Evolutionary conservation across 2,113 vertebrate genomes (phyloP).

Genomic region (Strix aluco): DNA sequence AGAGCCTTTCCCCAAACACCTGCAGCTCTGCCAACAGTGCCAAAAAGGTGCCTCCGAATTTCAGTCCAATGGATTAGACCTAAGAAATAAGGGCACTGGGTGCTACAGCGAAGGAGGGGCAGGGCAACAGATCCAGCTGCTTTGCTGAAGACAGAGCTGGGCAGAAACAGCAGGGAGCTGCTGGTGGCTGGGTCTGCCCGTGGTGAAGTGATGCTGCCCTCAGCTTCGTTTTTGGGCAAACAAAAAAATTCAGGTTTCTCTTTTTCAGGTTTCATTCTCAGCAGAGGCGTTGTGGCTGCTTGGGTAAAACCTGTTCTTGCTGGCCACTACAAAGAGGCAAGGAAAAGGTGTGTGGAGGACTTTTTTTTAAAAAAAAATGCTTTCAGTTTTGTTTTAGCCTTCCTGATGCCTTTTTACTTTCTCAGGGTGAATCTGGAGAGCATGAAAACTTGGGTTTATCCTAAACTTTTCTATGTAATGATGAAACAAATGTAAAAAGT

Average conservation of each 20-base stretch:
- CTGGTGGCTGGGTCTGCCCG: neutral
- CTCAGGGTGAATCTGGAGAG: neutral
- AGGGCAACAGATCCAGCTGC: fast-evolving
- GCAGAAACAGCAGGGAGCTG: neutral
- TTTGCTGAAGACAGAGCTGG: neutral
- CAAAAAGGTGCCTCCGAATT: neutral
- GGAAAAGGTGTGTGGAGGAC: neutral
- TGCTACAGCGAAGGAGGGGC: neutral
- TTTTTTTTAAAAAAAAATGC: neutral
- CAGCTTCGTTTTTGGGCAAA: fast-evolving
- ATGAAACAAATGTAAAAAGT: neutral
- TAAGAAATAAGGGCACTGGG: neutral
- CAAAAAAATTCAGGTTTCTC: neutral
- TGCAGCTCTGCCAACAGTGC: fast-evolving
- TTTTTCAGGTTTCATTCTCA: neutral
- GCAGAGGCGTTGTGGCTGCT: neutral
- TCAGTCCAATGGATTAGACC: neutral
- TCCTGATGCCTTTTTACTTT: neutral
- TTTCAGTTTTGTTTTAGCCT: neutral
- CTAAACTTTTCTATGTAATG: neutral
- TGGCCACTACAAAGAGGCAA: neutral
- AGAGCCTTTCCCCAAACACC: neutral
- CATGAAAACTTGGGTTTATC: neutral
- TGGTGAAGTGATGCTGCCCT: neutral
- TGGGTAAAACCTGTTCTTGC: neutral